Conservation (phyloP, 2,888 invertebrate species). For the Torymus tubicola region DNA sequence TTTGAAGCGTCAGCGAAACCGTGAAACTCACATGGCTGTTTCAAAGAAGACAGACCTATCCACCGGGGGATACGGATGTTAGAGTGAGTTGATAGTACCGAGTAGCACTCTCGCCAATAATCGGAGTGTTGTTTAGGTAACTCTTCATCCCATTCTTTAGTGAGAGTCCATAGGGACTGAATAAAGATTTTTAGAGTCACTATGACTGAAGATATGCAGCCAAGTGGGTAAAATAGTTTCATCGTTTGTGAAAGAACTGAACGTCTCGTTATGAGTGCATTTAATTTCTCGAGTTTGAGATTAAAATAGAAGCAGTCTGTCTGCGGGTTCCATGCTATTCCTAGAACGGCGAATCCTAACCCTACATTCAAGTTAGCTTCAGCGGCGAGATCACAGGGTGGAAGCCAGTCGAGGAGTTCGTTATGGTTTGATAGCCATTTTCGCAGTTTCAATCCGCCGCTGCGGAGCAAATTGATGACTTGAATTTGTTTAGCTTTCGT, state of each 20-base stretch:
- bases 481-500: not conserved
- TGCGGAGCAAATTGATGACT: not conserved
- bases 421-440: not conserved
- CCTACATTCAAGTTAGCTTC: not conserved
- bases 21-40: not conserved
- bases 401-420: not conserved
- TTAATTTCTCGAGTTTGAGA: not conserved
- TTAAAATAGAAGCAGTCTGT: not conserved
- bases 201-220: not conserved
- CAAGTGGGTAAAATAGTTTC: not conserved
- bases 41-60: not conserved
- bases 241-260: too few relatives aligned
- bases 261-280: not conserved
- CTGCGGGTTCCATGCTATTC: not conserved
- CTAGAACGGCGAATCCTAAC: not conserved
- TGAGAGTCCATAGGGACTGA: not conserved
- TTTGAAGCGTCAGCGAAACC: conserved; percentile 1
- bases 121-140: not conserved
- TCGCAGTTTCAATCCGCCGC: not conserved
- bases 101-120: not conserved
- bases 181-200: not conserved
- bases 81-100: not conserved
- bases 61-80: not conserved
- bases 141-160: not conserved
- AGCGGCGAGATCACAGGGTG: not conserved